Conservation (phyloP, 1,140 invertebrate species). For the Zaprionus camerounensis region DNA sequence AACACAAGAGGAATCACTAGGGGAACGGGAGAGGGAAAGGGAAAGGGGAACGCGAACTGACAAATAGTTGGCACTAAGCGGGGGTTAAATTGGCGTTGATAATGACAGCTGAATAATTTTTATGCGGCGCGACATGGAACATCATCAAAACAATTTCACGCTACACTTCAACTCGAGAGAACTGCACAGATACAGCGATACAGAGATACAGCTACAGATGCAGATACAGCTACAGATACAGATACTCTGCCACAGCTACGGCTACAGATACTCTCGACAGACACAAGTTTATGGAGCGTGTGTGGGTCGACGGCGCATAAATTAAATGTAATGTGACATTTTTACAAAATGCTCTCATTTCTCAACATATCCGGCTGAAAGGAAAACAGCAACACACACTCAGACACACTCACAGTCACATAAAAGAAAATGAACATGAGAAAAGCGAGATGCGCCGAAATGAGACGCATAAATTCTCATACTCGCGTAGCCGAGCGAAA, state of each 20-base stretch:
- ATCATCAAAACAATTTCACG: slow-evolving; percentile 73
- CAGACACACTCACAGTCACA: slow-evolving; percentile 17
- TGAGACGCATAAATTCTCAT: slow-evolving; percentile 83
- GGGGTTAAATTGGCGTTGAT: slow-evolving; percentile 60
- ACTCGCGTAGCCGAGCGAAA: slow-evolving; percentile 63
- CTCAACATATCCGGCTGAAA: slow-evolving; percentile 73
- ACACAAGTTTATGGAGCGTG: slow-evolving; percentile 23
- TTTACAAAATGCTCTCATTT: slow-evolving; percentile 84
- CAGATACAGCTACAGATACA: slow-evolving; percentile 19
- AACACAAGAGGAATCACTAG: not conserved
- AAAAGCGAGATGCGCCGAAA: slow-evolving; percentile 49
- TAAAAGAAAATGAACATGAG: slow-evolving; percentile 25
- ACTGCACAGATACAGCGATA: slow-evolving; percentile 20
- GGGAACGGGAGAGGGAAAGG: not conserved
- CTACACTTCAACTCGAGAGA: slow-evolving; percentile 62
- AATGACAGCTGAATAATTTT: slow-evolving; percentile 70
- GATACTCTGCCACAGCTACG: not conserved
- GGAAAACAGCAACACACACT: slow-evolving; percentile 15
- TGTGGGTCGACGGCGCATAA: slow-evolving; percentile 71
- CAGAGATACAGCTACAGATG: slow-evolving; percentile 12
- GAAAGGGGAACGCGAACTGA: slow-evolving; percentile 24
- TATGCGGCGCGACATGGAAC: slow-evolving; percentile 55
- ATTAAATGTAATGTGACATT: slow-evolving; percentile 84
- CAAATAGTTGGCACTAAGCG: slow-evolving; percentile 50
- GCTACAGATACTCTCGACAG: not conserved